Base-by-base conservation (phyloP, 2,797 vertebrate genomes). In the Karalla daura region DNA sequence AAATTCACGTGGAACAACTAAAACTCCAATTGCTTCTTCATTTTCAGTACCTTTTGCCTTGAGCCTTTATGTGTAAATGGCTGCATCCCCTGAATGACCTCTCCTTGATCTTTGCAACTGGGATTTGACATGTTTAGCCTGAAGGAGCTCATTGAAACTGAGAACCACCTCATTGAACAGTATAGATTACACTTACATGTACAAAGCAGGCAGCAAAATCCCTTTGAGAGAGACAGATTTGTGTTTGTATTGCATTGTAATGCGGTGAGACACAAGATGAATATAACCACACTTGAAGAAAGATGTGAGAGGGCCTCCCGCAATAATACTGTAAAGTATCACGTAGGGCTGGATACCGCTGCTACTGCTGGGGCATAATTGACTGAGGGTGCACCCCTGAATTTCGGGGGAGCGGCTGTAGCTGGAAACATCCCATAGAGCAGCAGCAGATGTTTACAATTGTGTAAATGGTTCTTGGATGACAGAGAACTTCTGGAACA, bases 181-280 rank as follows among this genome's bases (percentile, higher is more conserved):
- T 76, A 81, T 83, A 27, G 78, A 71, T 76, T 70, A 52, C 44
- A 52, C 39, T 62, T 64, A 28, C 2, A 69, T 36, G 37, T 43
- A 47, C 20, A 15, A 67, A 17, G 23, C 5, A 23, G 17, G 30
- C 28, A 11, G 1, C 6, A 14, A 25, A 18, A 23, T 21, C 15
- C 4, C 3, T 50, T 62, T 13, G 4, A 52, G 15, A 14, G n/a
- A 20, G 10, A 35, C 15, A 46, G 1, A 14, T 4, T 1, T 27
- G 9, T 3, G 0, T 10, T 45, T 30, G 18, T 27, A 14, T 50
- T 5, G 28, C 41, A 23, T 40, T 7, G 3, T 13, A 18, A 47
- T 5, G 27, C 5, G 27, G 14, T 0, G 0, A 40, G n/a, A 5
- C 8, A 36, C 15, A 2, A 56, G 55, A 47, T 40, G 21, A 18